A percentile compares a stretch with the other conserved stretches of the same genome.
These are phyloP conservation scores for Bombycilla garrulus DNA, from an alignment of 2,113 vertebrate species.

Conservation along the genomic window DNA sequence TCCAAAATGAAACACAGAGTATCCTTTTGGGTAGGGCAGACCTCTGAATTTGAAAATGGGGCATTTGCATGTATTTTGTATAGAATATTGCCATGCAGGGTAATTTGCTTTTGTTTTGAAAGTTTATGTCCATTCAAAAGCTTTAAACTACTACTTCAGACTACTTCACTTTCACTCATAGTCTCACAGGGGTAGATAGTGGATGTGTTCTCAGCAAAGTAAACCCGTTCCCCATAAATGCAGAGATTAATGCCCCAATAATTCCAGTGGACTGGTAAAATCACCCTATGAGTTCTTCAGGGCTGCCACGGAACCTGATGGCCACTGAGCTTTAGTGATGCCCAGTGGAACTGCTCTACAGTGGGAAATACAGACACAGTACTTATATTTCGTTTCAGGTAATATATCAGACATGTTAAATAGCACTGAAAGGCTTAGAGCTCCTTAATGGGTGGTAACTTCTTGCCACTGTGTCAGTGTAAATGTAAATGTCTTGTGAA, in stretches of 20 bases:
- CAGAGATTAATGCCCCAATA: neutral
- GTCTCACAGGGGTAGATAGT: neutral
- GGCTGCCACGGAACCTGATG: neutral
- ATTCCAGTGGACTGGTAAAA: neutral
- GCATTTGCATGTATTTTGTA: neutral
- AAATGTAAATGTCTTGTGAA: slow-evolving; percentile 28
- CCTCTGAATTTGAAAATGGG: neutral
- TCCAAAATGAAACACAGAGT: neutral
- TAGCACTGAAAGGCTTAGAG: neutral
- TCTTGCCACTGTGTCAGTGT: neutral
- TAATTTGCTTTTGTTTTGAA: neutral
- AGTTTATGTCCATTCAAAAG: neutral
- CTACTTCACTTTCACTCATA: neutral
- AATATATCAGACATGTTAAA: neutral
- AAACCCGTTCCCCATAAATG: neutral
- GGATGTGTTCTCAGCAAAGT: neutral
- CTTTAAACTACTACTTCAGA: neutral
- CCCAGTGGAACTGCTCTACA: neutral
- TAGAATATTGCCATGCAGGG: neutral
- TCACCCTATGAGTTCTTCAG: neutral
- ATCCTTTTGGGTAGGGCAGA: neutral
- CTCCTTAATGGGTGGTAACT: neutral
- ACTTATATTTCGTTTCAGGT: neutral
- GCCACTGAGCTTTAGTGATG: neutral
- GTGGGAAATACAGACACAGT: neutral